Base-by-base conservation (phyloP, 2,797 vertebrate genomes). In the Acanthurus leucopareius region DNA sequence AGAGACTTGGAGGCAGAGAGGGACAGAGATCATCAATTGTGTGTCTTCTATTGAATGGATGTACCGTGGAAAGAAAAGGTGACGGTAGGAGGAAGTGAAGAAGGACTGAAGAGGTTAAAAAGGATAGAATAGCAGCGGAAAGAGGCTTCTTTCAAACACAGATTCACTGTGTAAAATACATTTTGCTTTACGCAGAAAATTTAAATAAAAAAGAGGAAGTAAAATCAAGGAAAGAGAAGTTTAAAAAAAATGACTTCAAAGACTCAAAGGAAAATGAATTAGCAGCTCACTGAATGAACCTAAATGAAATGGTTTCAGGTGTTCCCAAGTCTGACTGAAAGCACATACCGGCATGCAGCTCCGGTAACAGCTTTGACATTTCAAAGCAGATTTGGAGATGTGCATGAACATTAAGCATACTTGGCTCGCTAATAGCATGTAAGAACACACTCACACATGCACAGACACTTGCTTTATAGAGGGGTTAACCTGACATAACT, bases 401-500 rank as follows among this genome's bases (percentile, higher is more conserved):
- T 25, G 69, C 53, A 73, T 62, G 72, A 83, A 82, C 69, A 67
- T 62, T 77, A 78, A 87, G 65, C 81, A 71, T 57, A 54, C 58
- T 38, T 25, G 57, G 48, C 47, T 77, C 72, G 45, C 68, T 79
- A 78, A 79, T 64, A 71, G 69, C 73, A 75, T 64, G 63, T 78
- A 58, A 8, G 8, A 57, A 74, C 74, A 58, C 73, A 77, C 70
- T 83, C 61, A 71, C 4, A 49, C 40, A 5, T 1, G 5, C 68
- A 69, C 72, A 32, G 9, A 16, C 47, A 40, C 65, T 10, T 20
- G 32, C 53, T 81, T 65, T 74, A 71, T 49, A 54, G 68, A 63
- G 40, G 61, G 78, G 61, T 56, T 67, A 74, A 86, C 82, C 75
- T 87, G 88, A 87, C 91, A 90, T 84, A 88, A 92, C 63, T 86